Conservation (phyloP, 2,797 vertebrate species). For the Hippoglossus hippoglossus region DNA sequence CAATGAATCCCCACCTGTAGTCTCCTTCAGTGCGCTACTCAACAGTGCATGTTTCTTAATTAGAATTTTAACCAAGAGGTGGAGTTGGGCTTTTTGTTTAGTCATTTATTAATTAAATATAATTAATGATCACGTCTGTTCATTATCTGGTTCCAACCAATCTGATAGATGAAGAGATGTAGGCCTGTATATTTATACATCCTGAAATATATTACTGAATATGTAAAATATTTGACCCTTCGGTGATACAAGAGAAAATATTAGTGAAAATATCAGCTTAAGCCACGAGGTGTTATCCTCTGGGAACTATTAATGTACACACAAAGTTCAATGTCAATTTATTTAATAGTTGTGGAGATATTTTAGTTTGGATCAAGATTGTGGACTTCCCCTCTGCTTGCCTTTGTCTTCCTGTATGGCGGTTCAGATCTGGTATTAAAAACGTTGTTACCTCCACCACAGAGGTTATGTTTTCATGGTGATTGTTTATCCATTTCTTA, state of each 20-base stretch:
- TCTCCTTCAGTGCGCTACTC: slow-evolving; percentile 7
- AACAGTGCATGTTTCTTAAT: background rate
- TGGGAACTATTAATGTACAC: background rate
- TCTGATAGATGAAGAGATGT: background rate
- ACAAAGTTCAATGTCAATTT: background rate
- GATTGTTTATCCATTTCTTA: background rate
- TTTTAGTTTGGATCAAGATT: background rate
- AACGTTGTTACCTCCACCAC: no score
- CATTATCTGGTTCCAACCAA: background rate
- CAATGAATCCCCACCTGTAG: slow-evolving; percentile 23
- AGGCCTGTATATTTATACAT: no score
- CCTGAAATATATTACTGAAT: no score
- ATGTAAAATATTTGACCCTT: no score
- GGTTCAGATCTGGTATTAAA: no score
- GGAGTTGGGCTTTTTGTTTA: background rate
- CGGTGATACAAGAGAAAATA: no score
- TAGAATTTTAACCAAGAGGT: background rate
- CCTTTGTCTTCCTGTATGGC: no score
- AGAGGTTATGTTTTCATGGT: no score
- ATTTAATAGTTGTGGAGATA: background rate
- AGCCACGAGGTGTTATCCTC: background rate
- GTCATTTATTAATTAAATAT: background rate
- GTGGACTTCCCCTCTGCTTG: background rate
- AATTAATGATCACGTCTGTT: background rate
- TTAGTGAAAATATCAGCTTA: no score